These are phyloP conservation scores for Gadus chalcogrammus DNA, from an alignment of 2,113 vertebrate genomes.

Conservation along the genomic window DNA sequence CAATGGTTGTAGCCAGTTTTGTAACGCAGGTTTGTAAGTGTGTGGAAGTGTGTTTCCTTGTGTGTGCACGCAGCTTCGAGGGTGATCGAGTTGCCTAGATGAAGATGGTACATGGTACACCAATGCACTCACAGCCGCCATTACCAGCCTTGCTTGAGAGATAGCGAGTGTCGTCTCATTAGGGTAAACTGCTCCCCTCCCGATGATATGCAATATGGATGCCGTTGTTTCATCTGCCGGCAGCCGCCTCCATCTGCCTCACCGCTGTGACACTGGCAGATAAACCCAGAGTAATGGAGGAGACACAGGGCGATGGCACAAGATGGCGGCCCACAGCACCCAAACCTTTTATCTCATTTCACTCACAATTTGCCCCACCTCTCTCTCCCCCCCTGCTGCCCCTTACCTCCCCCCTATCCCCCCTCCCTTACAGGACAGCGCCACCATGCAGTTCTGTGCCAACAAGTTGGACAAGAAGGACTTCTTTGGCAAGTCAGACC, in stretches of 20 bases:
- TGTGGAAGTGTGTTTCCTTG: no score
- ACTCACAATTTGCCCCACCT: background rate
- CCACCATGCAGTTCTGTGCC: slow-evolving; percentile 91
- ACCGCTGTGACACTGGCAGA: slow-evolving; percentile 7
- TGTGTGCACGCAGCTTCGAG: no score
- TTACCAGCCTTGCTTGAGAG: background rate
- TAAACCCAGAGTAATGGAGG: slow-evolving; percentile 5
- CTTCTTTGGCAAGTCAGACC: slow-evolving; percentile 90
- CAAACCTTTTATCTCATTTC: slow-evolving; percentile 11
- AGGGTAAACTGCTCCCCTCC: background rate
- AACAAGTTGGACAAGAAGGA: slow-evolving; percentile 94
- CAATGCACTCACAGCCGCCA: no score
- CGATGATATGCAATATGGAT: slow-evolving; percentile 25
- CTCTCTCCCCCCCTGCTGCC: slow-evolving; percentile 6
- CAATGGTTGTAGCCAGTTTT: no score
- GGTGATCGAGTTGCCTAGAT: no score
- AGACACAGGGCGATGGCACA: background rate
- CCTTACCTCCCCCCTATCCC: slow-evolving; percentile 6
- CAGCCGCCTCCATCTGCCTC: slow-evolving; percentile 26
- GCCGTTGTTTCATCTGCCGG: background rate
- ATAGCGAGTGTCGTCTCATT: slow-evolving; percentile 3
- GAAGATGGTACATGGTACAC: no score
- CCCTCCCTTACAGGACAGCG: slow-evolving; percentile 73
- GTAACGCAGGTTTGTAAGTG: no score
- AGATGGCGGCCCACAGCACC: background rate